phyloP scores from a whole-genome alignment of 2,113 vertebrate species.

The Carollia perspicillata region DNA sequence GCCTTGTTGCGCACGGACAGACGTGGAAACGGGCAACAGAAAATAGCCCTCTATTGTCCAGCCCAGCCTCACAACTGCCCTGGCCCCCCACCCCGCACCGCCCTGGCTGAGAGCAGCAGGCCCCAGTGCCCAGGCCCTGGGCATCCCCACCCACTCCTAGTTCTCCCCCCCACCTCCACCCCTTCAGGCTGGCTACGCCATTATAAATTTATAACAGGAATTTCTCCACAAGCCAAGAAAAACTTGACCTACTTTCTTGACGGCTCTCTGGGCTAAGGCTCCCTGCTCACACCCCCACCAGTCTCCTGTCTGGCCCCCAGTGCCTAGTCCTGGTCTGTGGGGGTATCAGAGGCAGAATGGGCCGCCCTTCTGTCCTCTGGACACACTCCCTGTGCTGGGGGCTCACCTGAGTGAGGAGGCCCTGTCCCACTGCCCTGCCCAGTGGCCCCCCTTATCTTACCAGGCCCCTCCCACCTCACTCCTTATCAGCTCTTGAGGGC shows the following conservation, averaged over 20 bases:
- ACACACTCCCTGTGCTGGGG: background rate
- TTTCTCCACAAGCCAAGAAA: conserved; percentile 84
- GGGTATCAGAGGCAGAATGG: background rate
- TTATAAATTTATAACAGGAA: conserved; percentile 85
- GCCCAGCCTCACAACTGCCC: background rate
- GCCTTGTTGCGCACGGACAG: background rate
- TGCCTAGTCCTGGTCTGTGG: background rate
- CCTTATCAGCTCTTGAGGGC: conserved; percentile 55
- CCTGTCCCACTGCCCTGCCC: conserved; percentile 5
- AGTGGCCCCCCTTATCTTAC: conserved; percentile 39
- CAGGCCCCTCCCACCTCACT: conserved; percentile 21
- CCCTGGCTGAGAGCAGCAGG: background rate
- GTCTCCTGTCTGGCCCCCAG: conserved; percentile 55
- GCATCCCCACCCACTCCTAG: conserved; percentile 60
- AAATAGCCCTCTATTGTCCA: conserved; percentile 34
- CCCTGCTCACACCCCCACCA: background rate
- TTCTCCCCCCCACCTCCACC: conserved; percentile 66
- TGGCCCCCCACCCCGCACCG: background rate
- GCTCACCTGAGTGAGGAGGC: background rate
- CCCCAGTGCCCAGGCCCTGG: conserved; percentile 53
- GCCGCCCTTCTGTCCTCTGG: background rate
- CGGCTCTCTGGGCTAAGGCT: conserved; percentile 71
- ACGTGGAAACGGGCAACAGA: conserved; percentile 3
- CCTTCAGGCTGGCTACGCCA: conserved; percentile 72
- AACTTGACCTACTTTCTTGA: conserved; percentile 86